phyloP scores from a whole-genome alignment of 1,140 invertebrate species.

The Calliphora vicina region DNA sequence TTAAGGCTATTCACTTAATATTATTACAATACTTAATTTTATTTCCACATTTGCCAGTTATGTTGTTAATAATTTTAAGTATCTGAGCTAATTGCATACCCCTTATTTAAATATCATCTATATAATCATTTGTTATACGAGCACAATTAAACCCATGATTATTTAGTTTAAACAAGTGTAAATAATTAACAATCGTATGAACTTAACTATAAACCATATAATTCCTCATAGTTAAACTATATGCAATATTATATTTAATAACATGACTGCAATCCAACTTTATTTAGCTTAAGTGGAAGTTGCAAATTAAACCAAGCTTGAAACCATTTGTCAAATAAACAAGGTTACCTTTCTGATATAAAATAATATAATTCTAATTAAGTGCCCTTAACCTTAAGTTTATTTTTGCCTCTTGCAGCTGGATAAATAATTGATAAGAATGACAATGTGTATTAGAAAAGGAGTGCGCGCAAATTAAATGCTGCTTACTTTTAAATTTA shows the following conservation, averaged over 20 bases:
- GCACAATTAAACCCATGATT: background rate
- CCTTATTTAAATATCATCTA: background rate
- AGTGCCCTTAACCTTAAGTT: too few relatives aligned
- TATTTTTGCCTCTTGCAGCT: too few relatives aligned
- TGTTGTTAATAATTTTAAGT: background rate
- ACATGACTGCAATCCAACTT: background rate
- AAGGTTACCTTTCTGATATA: background rate
- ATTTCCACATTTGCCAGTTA: background rate
- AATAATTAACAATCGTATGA: slow-evolving; percentile 10
- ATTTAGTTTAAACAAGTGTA: slow-evolving; percentile 10
- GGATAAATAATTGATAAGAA: too few relatives aligned
- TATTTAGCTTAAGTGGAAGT: background rate
- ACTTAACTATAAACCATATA: background rate
- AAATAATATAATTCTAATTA: too few relatives aligned
- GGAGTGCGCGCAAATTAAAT: too few relatives aligned
- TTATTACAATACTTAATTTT: too few relatives aligned
- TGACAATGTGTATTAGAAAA: too few relatives aligned
- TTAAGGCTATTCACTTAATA: background rate
- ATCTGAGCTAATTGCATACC: background rate
- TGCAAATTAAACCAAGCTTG: background rate
- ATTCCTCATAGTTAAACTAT: too few relatives aligned
- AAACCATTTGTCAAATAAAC: background rate
- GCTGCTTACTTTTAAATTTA: too few relatives aligned
- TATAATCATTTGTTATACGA: background rate
- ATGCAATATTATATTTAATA: too few relatives aligned